Evolutionary conservation across 1,140 invertebrate genomes (phyloP).

Genomic region (Ceratina calcarata): DNA sequence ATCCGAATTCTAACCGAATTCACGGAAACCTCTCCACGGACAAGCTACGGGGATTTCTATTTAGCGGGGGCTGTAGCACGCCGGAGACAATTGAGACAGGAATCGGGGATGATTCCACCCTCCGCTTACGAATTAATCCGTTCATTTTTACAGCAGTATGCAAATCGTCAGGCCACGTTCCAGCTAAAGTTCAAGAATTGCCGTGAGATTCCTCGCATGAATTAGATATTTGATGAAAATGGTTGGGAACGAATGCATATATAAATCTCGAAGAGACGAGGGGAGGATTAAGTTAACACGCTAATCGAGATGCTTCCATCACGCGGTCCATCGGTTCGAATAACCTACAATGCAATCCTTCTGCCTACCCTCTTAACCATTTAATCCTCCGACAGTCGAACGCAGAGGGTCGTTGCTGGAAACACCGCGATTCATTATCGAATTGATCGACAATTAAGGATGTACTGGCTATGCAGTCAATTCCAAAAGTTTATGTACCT

Average conservation of each 20-base stretch:
- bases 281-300: not conserved
- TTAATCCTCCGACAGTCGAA: constrained; percentile 26
- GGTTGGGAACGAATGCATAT: not conserved
- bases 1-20: constrained; percentile 78
- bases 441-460: constrained; percentile 29
- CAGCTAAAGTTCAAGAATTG: too few relatives aligned
- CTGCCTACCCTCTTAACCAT: not conserved
- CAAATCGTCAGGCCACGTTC: too few relatives aligned
- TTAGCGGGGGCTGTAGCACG: constrained; percentile 65
- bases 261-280: not conserved
- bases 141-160: not conserved
- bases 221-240: not conserved
- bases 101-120: constrained; percentile 22
- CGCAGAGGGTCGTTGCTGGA: not conserved
- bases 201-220: too few relatives aligned
- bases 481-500: too few relatives aligned
- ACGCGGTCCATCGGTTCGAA: constrained; percentile 30
- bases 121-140: constrained; percentile 7
- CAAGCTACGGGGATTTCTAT: constrained; percentile 73
- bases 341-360: constrained; percentile 26
- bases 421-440: constrained; percentile 14
- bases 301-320: constrained; percentile 38
- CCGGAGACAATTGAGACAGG: constrained; percentile 53
- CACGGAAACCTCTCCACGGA: constrained; percentile 57
- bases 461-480: too few relatives aligned